Base-by-base conservation (phyloP, 2,888 invertebrate genomes). In the Schizaphis graminum region DNA sequence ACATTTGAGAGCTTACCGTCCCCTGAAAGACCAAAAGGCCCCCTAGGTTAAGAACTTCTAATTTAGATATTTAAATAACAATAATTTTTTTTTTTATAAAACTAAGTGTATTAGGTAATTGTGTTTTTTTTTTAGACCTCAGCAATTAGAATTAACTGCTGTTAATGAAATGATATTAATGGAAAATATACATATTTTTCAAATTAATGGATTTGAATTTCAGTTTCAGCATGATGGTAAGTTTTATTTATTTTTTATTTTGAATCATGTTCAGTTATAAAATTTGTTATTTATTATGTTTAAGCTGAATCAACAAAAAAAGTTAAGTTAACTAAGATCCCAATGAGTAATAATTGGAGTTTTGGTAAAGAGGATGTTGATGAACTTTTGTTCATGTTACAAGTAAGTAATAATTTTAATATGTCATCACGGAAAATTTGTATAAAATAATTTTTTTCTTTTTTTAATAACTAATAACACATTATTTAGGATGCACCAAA, bases 341-440 rank as follows among this genome's bases (percentile, higher is more conserved):
- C 99, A 0, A 97, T 98, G 95, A 98, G 99, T 95, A 98, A 97
- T 95, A 98, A 98, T 95, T 98, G 98, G 97, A 97, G 98, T 95
- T 99, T 99, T 96, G 99, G 98, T 16, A 98, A 98, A 96, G 97
- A 98, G 95, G 99, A 99, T 96, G 98, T 99, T 95, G 99, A 99
- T 95, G 99, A 99, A 96, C 96, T 99, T 95, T 96, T 99, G 94
- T 99, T 99, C 96, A 98, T 99, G 97, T 96, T 99, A 94, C 97
- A 97, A 96, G 97, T 97, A 95, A 95, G 8, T 67, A 16, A n/a
- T 67, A n/a, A 67, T n/a, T 77, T 77, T 8, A 67, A 67, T 61
- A 77, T 77, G n/a, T 5, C 2, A 35, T 41, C 5, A n/a, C 3
- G 11, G 0, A 21, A 35, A n/a, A 5, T 77, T 95, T 95, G 16